Evolutionary conservation across 2,797 vertebrate genomes (phyloP), one percentile per base, ranked within the genome.

Genomic region (Alauda arvensis): DNA sequence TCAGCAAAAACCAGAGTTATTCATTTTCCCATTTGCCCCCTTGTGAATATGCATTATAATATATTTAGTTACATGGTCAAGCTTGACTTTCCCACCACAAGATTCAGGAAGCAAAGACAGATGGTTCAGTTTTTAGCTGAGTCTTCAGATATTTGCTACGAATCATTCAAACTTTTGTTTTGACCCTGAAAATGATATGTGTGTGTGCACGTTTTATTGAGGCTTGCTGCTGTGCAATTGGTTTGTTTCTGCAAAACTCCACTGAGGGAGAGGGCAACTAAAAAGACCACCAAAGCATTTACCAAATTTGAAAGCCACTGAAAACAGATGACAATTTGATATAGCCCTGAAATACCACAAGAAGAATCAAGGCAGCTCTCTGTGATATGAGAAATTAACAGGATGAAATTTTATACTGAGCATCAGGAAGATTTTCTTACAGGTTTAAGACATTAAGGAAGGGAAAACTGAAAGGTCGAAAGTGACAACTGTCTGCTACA

Each of bases 51-150:
- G 37, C 39, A 59, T 81, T 77, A n/a, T 23, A 61, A 34, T 51
- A 57, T 69, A 92, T 92, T 88, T 76, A 89, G 68, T 87, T 93
- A 87, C 70, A 70, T 8, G 39, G 70, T 66, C 67, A 85, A 80
- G 62, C 46, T 83, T 52, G 18, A 90, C 56, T 90, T 91, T 91
- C 83, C 63, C 89, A 93, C 59, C 67, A 77, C 2, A 31, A 56
- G 80, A 81, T 23, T 70, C 74, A 67, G 74, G 70, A 89, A 92
- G 61, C 53, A 89, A 91, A 90, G 75, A 87, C 90, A 92, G 69
- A 93, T 87, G 85, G 85, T 85, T 92, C 49, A 75, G 48, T 45
- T 83, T 88, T 83, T n/a, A 87, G 34, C 26, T 83, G 81, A 91
- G 52, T 69, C 67, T 78, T 89, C 71, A 89, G 53, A 60, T 92